Evolutionary conservation across 2,888 invertebrate species (phyloP).

Genomic region (Tenthredo amoena): DNA sequence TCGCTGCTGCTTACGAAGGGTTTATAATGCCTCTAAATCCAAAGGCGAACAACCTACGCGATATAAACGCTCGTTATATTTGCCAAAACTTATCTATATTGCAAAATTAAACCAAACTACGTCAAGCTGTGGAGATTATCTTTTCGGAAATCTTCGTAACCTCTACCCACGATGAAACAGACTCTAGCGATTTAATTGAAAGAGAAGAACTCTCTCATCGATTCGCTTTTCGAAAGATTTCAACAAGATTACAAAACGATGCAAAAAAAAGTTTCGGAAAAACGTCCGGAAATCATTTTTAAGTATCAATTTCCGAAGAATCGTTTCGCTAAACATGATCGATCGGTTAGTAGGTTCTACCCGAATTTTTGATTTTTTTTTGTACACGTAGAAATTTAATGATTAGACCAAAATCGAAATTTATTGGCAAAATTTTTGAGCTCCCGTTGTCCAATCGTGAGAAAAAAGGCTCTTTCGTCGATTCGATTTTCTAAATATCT

Average conservation of each 20-base stretch:
- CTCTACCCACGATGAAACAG: not conserved
- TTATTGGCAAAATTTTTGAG: too few species aligned
- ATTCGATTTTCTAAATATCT: not conserved
- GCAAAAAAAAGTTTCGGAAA: too few species aligned
- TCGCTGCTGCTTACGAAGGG: conserved; percentile 45
- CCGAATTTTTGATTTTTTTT: too few species aligned
- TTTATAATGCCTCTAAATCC: conserved; percentile 49
- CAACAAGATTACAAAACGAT: too few species aligned
- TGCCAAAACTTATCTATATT: not conserved
- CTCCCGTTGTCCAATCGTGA: too few species aligned
- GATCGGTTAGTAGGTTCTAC: too few species aligned
- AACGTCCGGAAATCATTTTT: too few species aligned
- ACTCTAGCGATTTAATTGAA: not conserved
- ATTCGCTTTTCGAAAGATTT: too few species aligned
- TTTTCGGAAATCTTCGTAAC: not conserved
- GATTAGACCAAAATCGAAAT: too few species aligned
- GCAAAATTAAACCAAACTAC: not conserved
- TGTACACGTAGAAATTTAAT: too few species aligned
- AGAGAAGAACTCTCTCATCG: not conserved
- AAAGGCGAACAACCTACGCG: conserved; percentile 2
- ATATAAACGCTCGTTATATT: conserved; percentile 8
- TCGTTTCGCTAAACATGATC: too few species aligned
- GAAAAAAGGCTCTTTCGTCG: not conserved
- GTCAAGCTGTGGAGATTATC: not conserved
- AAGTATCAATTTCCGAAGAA: too few species aligned